Evolutionary conservation across 2,888 invertebrate species (phyloP), one percentile per base, ranked within the genome.

Genomic region (Acholoe squamosa): DNA sequence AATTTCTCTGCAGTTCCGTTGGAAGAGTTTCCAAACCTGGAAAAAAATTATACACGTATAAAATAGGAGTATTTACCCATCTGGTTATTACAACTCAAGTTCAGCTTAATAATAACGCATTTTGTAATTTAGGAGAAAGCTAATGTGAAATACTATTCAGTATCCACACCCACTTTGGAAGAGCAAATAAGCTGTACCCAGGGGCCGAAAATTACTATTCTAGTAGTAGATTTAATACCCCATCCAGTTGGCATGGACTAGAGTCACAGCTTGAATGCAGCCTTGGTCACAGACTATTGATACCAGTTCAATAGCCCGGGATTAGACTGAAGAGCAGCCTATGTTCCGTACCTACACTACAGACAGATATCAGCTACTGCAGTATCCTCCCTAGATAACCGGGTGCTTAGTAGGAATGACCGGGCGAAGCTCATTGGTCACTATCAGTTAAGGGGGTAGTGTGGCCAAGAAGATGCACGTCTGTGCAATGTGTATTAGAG

Each of bases 1-100:
- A 99, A 96, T 99, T 99, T 93, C 99, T 97, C 96, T 99, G 98
- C 92, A 99, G 96, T 96, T 99, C 99, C 93, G 98, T 98, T 0
- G 99, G 99, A 93, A 99, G 96, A 96, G 98, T 98, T 96, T 99
- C 99, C 94, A 99, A 97, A 96, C 98, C 98, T 98, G 92, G n/a
- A 93, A 93, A 33, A 31, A 19, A 3, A 90, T 14, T 31, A 16
- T 92, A 34, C 33, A 76, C 10, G 54, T 10, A 54, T 19, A 54
- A 54, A n/a, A n/a, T 54, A 10, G 54, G 54, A 10, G 54, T 54
- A 14, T 54, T 14, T 54, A 14, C 19, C 19, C 54, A 54, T 14
- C 54, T 54, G 10, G 54, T 19, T 54, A 10, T 14, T 10, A 14
- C 54, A 54, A 19, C 19, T 19, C 19, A 14, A 54, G 12, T 10